Evolutionary conservation across 2,888 invertebrate genomes (phyloP).

Genomic region (Piscicola geometra): DNA sequence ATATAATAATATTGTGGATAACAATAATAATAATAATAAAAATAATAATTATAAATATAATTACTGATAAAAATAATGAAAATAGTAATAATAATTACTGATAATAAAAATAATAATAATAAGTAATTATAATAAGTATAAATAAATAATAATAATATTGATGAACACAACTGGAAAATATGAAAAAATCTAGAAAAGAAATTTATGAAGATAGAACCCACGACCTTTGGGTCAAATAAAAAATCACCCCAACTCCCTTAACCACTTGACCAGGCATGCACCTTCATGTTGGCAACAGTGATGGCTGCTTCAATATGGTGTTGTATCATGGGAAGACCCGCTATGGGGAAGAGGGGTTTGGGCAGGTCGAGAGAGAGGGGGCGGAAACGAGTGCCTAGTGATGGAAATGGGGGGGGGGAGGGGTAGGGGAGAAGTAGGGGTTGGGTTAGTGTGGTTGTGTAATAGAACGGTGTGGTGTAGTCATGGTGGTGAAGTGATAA

Average conservation of each 20-base stretch:
- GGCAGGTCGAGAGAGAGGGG: constrained; percentile 94
- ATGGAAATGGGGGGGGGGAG: background rate
- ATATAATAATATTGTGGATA: too few relatives aligned
- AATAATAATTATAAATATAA: too few relatives aligned
- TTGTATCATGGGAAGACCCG: constrained; percentile 88
- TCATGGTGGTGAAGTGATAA: too few relatives aligned
- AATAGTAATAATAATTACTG: too few relatives aligned
- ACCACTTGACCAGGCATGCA: background rate
- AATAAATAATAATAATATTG: background rate
- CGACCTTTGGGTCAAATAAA: background rate
- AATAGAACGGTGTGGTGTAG: too few relatives aligned
- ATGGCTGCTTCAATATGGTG: constrained; percentile 91
- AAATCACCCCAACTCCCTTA: background rate
- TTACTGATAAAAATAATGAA: too few relatives aligned
- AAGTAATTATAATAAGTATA: background rate
- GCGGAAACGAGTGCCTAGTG: constrained; percentile 85
- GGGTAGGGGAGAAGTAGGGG: too few relatives aligned
- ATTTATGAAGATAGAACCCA: background rate
- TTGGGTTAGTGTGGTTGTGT: too few relatives aligned
- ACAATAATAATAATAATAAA: too few relatives aligned
- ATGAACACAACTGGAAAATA: too few relatives aligned
- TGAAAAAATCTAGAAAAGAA: background rate
- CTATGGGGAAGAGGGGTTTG: constrained; percentile 93
- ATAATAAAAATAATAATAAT: too few relatives aligned
- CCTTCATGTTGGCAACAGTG: constrained; percentile 48